A percentile compares a stretch with the other conserved stretches of the same genome.
Evolutionary conservation across 1,140 invertebrate genomes (phyloP).

Genomic region (Neomicropteryx cornuta): DNA sequence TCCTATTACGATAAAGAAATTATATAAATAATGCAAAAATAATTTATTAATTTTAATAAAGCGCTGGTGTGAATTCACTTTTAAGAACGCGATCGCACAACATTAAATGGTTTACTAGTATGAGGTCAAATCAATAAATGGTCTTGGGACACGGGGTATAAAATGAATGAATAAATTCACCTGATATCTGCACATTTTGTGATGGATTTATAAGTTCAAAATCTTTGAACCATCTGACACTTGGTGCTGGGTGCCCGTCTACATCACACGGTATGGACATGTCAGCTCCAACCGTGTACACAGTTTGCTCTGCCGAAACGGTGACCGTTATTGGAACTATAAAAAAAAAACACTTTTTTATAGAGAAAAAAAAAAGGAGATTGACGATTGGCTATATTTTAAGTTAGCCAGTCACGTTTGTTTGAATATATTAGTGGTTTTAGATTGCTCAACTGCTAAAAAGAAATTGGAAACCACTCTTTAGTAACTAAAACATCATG

Average conservation of each 20-base stretch:
- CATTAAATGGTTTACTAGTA: neutral
- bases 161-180: constrained; percentile 30
- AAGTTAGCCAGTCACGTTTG: constrained; percentile 14
- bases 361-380: neutral
- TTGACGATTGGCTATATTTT: neutral
- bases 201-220: constrained; percentile 35
- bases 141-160: neutral
- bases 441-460: constrained; percentile 22
- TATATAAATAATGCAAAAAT: neutral
- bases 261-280: constrained; percentile 63
- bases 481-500: too few relatives aligned
- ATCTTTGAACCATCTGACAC: constrained; percentile 71
- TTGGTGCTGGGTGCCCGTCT: constrained; percentile 62
- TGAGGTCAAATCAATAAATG: neutral
- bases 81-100: neutral
- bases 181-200: constrained; percentile 46
- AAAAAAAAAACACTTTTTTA: constrained; percentile 7
- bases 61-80: neutral
- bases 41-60: neutral
- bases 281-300: constrained; percentile 50
- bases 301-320: constrained; percentile 39
- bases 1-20: neutral
- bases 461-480: constrained; percentile 5
- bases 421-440: constrained; percentile 13
- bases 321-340: constrained; percentile 50